Evolutionary conservation across 1,140 invertebrate species (phyloP), one percentile per base, ranked within the genome.

Genomic region (Drosophila guanche): DNA sequence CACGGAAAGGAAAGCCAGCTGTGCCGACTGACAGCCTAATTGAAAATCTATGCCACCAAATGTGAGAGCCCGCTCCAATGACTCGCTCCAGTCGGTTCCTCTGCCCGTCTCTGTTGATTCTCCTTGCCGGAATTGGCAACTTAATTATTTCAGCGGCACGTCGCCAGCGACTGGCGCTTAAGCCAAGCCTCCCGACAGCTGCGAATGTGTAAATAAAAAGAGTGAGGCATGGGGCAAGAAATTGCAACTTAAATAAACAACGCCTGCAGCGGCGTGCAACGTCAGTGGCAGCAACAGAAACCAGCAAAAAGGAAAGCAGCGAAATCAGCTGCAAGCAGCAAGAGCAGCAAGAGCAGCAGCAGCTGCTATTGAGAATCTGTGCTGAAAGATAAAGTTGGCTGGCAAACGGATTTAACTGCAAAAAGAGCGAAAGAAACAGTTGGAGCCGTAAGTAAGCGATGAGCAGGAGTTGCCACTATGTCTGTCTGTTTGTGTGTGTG

Each of bases 91-190:
- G 14, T 40, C 43, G n/a, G 45, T 3, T 14, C 7, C 3, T 14
- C 41, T 12, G 43, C 37, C 22, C 67, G 23, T 45, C 6, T 12
- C 23, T 37, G 25, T 37, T 71, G 67, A 27, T 37, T 54, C 55
- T 52, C 42, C 37, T 41, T 37, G 69, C 45, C 63, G 66, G 41
- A 42, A 76, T 62, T 73, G 81, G 73, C 77, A 86, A 81, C 81
- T 85, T 86, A 88, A 86, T 86, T 86, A 86, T 86, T 86, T 77
- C 81, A 86, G 58, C 69, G 81, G 61, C 81, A 85, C 81, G 80
- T 85, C 66, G 79, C 50, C 47, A 42, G 43, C 61, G 59, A 59
- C 63, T 74, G 68, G 55, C 58, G 61, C 65, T 85, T 85, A 85
- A 75, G 81, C 69, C 77, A 75, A 86, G 67, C 69, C 81, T 59